phyloP scores from a whole-genome alignment of 1,140 invertebrate genomes.

The Notospermus geniculatus region DNA sequence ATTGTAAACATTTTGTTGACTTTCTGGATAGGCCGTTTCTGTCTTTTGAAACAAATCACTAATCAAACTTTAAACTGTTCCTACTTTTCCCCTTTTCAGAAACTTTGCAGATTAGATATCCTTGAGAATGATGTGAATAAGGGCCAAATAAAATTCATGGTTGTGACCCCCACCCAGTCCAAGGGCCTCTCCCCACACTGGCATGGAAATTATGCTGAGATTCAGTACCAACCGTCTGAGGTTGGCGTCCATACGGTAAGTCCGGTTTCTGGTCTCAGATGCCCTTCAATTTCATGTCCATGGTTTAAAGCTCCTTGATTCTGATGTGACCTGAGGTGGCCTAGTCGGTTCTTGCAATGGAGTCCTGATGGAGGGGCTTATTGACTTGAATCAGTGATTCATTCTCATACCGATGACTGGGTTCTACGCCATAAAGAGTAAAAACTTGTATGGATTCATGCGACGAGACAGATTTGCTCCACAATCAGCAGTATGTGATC shows the following conservation, averaged over 20 bases:
- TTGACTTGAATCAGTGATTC: conserved; percentile 4
- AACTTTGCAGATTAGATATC: conserved; percentile 53
- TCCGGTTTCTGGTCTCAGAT: background rate
- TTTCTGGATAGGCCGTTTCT: no score
- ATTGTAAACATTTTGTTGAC: no score
- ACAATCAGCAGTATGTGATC: no score
- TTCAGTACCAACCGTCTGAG: conserved; percentile 82
- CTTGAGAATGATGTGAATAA: conserved; percentile 71
- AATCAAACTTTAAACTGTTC: no score
- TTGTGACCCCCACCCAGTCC: conserved; percentile 74
- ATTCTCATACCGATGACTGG: no score
- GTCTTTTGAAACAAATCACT: no score
- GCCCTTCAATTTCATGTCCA: no score
- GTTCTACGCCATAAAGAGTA: no score
- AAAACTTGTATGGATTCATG: no score
- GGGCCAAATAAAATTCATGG: conserved; percentile 75
- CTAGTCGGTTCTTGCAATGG: background rate
- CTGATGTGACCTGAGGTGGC: background rate
- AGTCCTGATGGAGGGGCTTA: background rate
- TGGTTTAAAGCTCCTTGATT: no score
- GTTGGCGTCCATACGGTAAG: conserved; percentile 88
- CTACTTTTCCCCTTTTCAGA: conserved; percentile 33
- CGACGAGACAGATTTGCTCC: no score
- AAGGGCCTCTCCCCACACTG: conserved; percentile 66
- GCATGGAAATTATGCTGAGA: conserved; percentile 68